A percentile compares a stretch with the other conserved stretches of the same genome.
phyloP scores from a whole-genome alignment of 2,888 invertebrate species.

The Hedychridium roseum region DNA sequence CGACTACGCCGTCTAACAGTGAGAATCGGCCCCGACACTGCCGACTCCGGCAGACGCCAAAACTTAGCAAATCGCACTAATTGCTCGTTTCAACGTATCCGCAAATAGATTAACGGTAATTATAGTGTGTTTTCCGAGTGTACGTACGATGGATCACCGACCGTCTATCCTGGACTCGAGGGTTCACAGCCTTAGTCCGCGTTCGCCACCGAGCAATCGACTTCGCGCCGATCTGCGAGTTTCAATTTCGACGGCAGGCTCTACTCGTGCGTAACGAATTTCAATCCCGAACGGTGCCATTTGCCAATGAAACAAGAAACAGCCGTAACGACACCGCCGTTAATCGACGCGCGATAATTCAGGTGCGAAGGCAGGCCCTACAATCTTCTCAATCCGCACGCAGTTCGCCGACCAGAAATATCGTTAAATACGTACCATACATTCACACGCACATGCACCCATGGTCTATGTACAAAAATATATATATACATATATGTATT shows the following conservation, averaged over 20 bases:
- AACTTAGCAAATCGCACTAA: too few relatives aligned
- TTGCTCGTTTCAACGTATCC: too few relatives aligned
- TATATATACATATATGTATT: not conserved
- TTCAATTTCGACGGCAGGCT: constrained; percentile 4
- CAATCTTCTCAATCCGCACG: constrained; percentile 15
- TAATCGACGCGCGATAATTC: constrained; percentile 1
- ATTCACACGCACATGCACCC: not conserved
- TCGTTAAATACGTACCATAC: constrained; percentile 6
- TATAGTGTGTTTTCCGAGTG: too few relatives aligned
- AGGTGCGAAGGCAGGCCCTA: constrained; percentile 14
- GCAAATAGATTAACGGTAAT: too few relatives aligned
- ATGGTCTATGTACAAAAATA: not conserved
- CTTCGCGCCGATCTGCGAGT: not conserved
- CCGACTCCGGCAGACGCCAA: too few relatives aligned
- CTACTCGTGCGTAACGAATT: not conserved
- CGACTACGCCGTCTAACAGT: too few relatives aligned
- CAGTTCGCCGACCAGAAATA: constrained; percentile 16
- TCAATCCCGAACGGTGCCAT: not conserved
- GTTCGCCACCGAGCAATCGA: constrained; percentile 6
- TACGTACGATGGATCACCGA: constrained; percentile 4
- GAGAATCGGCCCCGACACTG: too few relatives aligned
- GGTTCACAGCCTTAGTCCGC: constrained; percentile 40
- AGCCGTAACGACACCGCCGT: not conserved
- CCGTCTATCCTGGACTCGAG: constrained; percentile 30
- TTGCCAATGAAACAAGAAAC: not conserved